Evolutionary conservation across 2,797 vertebrate genomes (phyloP), one percentile per base, ranked within the genome.

Genomic region (Antennarius maculatus): DNA sequence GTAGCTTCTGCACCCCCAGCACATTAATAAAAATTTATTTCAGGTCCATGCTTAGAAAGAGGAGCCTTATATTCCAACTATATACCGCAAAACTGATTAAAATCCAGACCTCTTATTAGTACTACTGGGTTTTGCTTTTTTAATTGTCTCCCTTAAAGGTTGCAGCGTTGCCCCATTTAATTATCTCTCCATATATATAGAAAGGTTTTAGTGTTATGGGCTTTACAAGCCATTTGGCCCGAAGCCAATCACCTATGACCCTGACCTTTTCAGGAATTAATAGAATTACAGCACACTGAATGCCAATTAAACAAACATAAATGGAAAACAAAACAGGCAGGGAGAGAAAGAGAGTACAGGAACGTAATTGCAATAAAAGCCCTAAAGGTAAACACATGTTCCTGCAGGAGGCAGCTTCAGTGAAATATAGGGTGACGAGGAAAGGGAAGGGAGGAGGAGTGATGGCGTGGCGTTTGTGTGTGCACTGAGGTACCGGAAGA

Each of bases 361-460:
- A 86, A 79, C 74, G 75, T 89, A 90, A 92, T 91, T 89, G 82
- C 85, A 57, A 85, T 87, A 84, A 86, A 87, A 69, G 58, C 86
- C 91, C 88, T 88, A 58, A 84, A 91, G 91, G 87, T 89, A 89
- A 90, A 91, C 89, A 92, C 91, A 90, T 89, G 89, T 85, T 90
- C 85, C 81, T 62, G 8, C 83, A 85, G 76, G 69, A 69, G 74
- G 88, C 82, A 63, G 79, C 72, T 77, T 78, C 61, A 15, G 57
- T 65, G 76, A 83, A 80, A 84, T 81, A 75, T 62, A 85, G 72
- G 54, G 31, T 74, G 77, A 85, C 62, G 68, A 66, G 67, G 61
- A 66, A 48, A 55, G 63, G 31, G 52, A 29, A 39, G 23, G 56
- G 46, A 59, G 63, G 66, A 54, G 43, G 67, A 61, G 75, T 47